phyloP scores from a whole-genome alignment of 2,888 invertebrate species.

The Habrosyne pyritoides region DNA sequence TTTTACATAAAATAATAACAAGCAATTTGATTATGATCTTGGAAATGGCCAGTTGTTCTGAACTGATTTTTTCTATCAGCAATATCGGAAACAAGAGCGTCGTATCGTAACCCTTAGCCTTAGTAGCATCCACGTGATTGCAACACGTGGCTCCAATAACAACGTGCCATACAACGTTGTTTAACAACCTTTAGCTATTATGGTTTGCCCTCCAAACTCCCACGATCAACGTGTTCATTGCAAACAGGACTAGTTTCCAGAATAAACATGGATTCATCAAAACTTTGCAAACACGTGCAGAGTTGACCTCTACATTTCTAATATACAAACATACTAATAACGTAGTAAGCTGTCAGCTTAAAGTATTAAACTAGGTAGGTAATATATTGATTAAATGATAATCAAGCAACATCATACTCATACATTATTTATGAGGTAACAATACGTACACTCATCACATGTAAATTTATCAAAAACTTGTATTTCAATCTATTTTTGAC shows the following conservation, averaged over 20 bases:
- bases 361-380: no score
- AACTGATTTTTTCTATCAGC: neutral
- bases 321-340: neutral
- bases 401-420: no score
- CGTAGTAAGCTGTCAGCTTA: neutral
- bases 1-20: no score
- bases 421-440: no score
- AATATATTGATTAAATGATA: no score
- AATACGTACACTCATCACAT: no score
- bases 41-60: no score
- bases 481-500: no score
- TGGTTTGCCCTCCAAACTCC: constrained; percentile 32
- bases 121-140: constrained; percentile 38
- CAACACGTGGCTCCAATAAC: constrained; percentile 43
- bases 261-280: neutral
- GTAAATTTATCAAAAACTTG: no score
- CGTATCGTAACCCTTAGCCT: constrained; percentile 18
- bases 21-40: no score
- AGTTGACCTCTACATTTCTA: neutral
- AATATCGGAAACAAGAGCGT: constrained; percentile 14
- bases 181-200: constrained; percentile 45
- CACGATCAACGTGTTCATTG: constrained; percentile 37
- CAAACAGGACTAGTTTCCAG: constrained; percentile 14
- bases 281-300: neutral
- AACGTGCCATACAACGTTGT: constrained; percentile 48